Conservation (phyloP, 2,797 vertebrate genomes). For the Lagocephalus sceleratus region DNA sequence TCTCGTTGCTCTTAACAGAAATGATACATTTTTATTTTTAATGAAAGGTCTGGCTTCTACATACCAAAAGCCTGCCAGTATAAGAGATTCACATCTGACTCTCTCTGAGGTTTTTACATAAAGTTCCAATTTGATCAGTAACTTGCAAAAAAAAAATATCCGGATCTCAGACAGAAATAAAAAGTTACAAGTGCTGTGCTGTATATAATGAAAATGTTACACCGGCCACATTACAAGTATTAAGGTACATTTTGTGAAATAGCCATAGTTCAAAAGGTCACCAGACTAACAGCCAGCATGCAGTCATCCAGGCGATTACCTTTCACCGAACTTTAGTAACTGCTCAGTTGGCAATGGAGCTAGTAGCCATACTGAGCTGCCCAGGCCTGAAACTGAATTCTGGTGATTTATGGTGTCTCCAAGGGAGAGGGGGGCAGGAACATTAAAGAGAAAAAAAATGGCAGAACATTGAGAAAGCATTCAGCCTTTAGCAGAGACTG, state of each 20-base stretch:
- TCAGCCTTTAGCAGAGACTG: neutral
- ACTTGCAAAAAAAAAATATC: too few relatives aligned
- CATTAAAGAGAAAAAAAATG: neutral
- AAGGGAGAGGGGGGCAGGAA: neutral
- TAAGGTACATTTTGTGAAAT: neutral
- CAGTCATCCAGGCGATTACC: conserved; percentile 47
- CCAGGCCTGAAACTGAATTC: neutral
- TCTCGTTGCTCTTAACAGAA: too few relatives aligned
- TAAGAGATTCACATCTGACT: too few relatives aligned
- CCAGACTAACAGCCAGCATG: conserved; percentile 40
- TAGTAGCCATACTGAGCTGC: neutral
- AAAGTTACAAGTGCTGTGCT: too few relatives aligned
- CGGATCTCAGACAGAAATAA: too few relatives aligned
- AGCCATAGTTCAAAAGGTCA: conserved; percentile 9
- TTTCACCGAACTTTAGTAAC: conserved; percentile 42
- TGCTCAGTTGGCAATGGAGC: conserved; percentile 42
- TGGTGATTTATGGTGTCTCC: neutral
- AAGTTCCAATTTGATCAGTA: too few relatives aligned
- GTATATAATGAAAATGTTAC: too few relatives aligned
- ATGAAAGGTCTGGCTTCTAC: too few relatives aligned
- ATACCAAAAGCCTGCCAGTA: too few relatives aligned
- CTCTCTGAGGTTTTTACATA: too few relatives aligned
- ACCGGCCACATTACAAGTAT: too few relatives aligned
- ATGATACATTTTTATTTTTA: too few relatives aligned
- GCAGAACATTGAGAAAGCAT: neutral